Percentiles rank a stretch among this genome's conserved stretches.
Conservation (phyloP, 2,888 invertebrate species). For the Altica lythri region DNA sequence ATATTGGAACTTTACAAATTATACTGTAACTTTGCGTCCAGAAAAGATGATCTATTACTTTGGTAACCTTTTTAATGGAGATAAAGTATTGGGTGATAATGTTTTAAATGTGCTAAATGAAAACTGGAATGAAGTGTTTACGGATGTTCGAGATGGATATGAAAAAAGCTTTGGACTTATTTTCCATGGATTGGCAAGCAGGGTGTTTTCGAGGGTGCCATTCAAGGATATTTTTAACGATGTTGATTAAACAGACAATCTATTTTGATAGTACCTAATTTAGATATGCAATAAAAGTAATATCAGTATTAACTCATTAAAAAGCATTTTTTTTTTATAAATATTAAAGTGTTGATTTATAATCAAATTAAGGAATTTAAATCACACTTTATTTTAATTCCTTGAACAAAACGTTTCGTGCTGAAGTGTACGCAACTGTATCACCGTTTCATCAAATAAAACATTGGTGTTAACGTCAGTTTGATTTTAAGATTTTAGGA, state of each 20-base stretch:
- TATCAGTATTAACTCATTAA: no score
- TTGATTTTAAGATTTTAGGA: no score
- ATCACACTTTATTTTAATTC: no score
- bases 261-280: conserved; percentile 1
- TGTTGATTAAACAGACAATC: conserved; percentile 8
- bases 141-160: conserved; percentile 66
- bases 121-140: conserved; percentile 51
- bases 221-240: conserved; percentile 62
- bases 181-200: conserved; percentile 68
- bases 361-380: no score
- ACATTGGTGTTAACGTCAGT: no score
- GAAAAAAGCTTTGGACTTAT: conserved; percentile 70
- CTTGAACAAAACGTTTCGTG: no score
- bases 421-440: no score
- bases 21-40: conserved; percentile 67
- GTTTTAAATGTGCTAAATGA: conserved; percentile 52
- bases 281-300: no score
- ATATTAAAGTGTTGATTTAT: no score
- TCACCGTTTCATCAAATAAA: no score
- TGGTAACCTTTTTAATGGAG: conserved; percentile 65
- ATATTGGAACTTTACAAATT: conserved; percentile 68
- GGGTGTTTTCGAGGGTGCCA: conserved; percentile 71
- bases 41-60: conserved; percentile 66
- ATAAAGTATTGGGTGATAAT: conserved; percentile 46
- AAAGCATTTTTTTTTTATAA: no score